Conservation (phyloP, 2,888 invertebrate genomes). For the Lepidonotus clava region DNA sequence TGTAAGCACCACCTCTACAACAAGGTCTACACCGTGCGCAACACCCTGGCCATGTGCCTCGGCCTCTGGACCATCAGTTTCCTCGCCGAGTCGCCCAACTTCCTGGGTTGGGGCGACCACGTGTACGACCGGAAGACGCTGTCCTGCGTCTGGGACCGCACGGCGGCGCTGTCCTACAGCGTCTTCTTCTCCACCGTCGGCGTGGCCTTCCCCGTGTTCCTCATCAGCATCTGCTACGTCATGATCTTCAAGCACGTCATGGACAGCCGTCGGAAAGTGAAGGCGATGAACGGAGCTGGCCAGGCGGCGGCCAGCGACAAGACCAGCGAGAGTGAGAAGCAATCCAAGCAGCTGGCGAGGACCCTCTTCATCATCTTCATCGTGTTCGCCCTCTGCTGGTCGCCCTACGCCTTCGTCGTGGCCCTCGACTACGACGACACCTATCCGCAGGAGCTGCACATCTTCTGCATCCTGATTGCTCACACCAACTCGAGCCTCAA, state of each 20-base stretch:
- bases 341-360: not conserved
- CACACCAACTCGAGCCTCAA: conserved; percentile 14
- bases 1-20: conserved; percentile 54
- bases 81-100: conserved; percentile 63
- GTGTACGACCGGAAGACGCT: conserved; percentile 65
- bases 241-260: conserved; percentile 55
- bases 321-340: not conserved
- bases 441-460: conserved; percentile 23
- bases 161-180: conserved; percentile 64
- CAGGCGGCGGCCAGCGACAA: not conserved
- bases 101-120: conserved; percentile 66
- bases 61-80: conserved; percentile 65
- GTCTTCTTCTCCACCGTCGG: conserved; percentile 63
- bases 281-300: not conserved
- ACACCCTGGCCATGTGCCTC: conserved; percentile 58
- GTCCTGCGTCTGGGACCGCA: conserved; percentile 65
- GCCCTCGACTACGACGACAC: conserved; percentile 1
- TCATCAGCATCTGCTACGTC: conserved; percentile 57
- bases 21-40: conserved; percentile 60
- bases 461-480: not conserved
- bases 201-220: conserved; percentile 55
- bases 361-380: conserved; percentile 36
- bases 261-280: not conserved
- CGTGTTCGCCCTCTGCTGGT: conserved; percentile 40
- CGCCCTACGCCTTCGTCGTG: conserved; percentile 40